Percentiles rank a stretch among this genome's conserved stretches.
Evolutionary conservation across 2,113 vertebrate species (phyloP).

Genomic region (Pterocles gutturalis): DNA sequence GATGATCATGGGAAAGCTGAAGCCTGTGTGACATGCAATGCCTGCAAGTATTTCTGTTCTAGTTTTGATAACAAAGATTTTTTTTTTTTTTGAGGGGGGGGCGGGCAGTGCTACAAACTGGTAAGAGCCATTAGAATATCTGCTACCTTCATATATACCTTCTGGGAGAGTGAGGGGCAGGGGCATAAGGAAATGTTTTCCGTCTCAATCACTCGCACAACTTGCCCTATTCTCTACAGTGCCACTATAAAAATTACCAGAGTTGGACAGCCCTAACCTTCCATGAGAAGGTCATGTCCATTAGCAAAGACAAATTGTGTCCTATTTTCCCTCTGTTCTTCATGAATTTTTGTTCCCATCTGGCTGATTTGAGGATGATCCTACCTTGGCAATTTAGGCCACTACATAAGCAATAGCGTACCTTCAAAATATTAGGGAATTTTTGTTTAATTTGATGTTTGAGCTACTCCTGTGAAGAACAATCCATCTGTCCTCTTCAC

Average conservation of each 20-base stretch:
- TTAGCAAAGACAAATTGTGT: background rate
- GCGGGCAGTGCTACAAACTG: background rate
- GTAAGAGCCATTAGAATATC: background rate
- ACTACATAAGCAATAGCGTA: background rate
- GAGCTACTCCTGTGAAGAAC: background rate
- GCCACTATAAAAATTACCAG: background rate
- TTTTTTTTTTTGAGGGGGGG: no score
- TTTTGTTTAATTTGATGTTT: background rate
- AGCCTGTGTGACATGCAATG: background rate
- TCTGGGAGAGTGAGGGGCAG: background rate
- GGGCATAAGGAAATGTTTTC: background rate
- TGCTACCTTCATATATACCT: background rate
- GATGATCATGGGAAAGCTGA: background rate
- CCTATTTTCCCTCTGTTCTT: background rate
- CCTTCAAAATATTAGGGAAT: background rate
- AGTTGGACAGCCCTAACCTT: background rate
- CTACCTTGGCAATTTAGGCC: background rate
- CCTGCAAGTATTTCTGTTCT: background rate
- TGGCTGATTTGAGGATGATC: background rate
- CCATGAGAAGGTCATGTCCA: background rate
- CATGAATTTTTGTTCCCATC: background rate
- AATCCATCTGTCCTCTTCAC: background rate
- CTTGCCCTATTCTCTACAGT: background rate
- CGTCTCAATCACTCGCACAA: background rate
- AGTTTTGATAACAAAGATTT: background rate